Evolutionary conservation across 2,888 invertebrate species (phyloP).

Genomic region (Lordiphosa andalusiaca): DNA sequence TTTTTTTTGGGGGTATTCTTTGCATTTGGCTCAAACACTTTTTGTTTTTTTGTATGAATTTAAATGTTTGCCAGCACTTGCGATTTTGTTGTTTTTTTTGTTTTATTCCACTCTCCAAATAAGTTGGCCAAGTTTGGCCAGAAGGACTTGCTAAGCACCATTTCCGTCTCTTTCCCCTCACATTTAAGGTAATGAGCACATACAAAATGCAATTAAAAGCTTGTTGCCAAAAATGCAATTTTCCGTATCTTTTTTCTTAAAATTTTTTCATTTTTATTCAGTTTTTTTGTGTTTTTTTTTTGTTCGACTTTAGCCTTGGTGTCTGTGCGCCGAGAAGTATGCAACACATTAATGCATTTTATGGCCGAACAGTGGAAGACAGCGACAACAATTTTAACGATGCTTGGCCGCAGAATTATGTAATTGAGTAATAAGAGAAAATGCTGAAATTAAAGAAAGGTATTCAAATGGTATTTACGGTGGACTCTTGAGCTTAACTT

Average conservation of each 20-base stretch:
- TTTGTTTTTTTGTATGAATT: constrained; percentile 38
- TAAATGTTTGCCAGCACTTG: constrained; percentile 19
- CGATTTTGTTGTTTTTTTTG: constrained; percentile 5
- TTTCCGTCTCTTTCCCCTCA: constrained; percentile 23
- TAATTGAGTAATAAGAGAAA: constrained; percentile 7
- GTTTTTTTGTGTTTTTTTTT: constrained; percentile 13
- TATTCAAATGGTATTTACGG: neutral
- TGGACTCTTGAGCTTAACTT: too few relatives aligned
- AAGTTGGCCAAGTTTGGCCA: constrained; percentile 68
- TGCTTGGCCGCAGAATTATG: constrained; percentile 13
- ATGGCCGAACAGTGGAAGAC: constrained; percentile 39
- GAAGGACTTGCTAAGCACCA: constrained; percentile 17
- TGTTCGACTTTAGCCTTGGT: constrained; percentile 23
- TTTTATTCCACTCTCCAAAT: constrained; percentile 10
- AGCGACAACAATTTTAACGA: constrained; percentile 59
- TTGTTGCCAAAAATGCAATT: constrained; percentile 74
- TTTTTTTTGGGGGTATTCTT: constrained; percentile 9
- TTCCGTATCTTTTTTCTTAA: constrained; percentile 33
- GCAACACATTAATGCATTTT: constrained; percentile 56
- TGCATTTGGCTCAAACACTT: constrained; percentile 47
- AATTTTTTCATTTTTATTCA: constrained; percentile 2
- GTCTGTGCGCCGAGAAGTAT: constrained; percentile 34
- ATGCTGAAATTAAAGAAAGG: neutral
- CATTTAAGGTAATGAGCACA: constrained; percentile 77
- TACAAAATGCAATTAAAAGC: constrained; percentile 76